phyloP scores from a whole-genome alignment of 1,140 invertebrate genomes.

The Schmidtea mediterranea region DNA sequence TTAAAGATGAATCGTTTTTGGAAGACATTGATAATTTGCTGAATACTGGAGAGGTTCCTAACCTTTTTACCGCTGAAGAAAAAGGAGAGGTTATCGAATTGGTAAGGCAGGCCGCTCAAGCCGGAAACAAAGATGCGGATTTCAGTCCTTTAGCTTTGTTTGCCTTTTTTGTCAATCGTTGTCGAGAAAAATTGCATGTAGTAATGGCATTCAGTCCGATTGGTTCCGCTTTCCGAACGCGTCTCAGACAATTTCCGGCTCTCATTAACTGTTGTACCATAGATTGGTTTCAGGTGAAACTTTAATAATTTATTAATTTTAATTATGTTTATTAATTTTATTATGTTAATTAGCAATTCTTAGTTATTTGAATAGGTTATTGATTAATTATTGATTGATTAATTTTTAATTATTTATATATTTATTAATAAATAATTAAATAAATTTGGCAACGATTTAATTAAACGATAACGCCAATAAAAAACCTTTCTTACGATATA shows the following conservation, averaged over 20 bases:
- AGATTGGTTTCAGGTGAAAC: constrained; percentile 65
- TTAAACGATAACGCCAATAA: too few species aligned
- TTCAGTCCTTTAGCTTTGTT: constrained; percentile 60
- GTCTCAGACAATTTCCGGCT: constrained; percentile 67
- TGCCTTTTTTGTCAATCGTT: constrained; percentile 61
- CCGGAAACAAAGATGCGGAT: constrained; percentile 64
- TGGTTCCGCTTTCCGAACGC: constrained; percentile 51
- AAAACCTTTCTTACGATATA: too few species aligned
- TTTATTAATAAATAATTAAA: too few species aligned
- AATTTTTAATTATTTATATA: too few species aligned
- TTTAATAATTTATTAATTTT: too few species aligned
- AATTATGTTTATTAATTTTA: too few species aligned
- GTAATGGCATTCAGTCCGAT: constrained; percentile 71
- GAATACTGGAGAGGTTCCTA: constrained; percentile 29
- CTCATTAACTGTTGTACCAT: constrained; percentile 85
- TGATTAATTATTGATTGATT: too few species aligned
- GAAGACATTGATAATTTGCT: constrained; percentile 29
- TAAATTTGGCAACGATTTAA: too few species aligned
- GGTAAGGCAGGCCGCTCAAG: constrained; percentile 59
- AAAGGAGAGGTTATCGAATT: constrained; percentile 34
- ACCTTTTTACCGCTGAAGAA: constrained; percentile 26
- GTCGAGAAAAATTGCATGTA: constrained; percentile 66
- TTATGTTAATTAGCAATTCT: too few species aligned
- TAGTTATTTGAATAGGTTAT: too few species aligned
- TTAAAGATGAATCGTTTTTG: constrained; percentile 28